These are phyloP conservation scores for Paramisgurnus dabryanus DNA, from an alignment of 2,113 vertebrate species.

Conservation along the genomic window DNA sequence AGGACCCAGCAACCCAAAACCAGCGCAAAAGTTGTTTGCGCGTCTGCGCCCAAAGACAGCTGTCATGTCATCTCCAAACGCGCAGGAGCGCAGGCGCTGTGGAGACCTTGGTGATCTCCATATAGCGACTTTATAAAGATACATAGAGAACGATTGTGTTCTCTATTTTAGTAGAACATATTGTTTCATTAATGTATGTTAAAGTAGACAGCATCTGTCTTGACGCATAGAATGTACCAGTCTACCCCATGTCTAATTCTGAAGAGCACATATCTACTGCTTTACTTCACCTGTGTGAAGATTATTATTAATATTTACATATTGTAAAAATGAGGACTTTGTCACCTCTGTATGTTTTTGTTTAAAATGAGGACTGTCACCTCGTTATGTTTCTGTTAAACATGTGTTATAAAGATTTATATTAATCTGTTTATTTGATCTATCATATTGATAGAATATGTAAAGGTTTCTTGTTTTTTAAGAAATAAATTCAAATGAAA, in stretches of 20 bases:
- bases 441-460: constrained; percentile 58
- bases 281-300: constrained; percentile 50
- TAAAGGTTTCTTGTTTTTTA: constrained; percentile 40
- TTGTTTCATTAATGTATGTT: constrained; percentile 15
- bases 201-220: constrained; percentile 32
- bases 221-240: constrained; percentile 60
- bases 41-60: background rate
- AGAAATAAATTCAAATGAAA: constrained; percentile 24
- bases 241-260: constrained; percentile 13
- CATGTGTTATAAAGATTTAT: constrained; percentile 12
- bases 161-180: background rate
- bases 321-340: constrained; percentile 47
- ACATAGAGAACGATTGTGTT: background rate
- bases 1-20: constrained; percentile 38
- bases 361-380: background rate
- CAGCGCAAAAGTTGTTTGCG: background rate
- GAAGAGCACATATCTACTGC: constrained; percentile 34
- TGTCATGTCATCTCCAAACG: background rate
- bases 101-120: constrained; percentile 70
- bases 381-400: constrained; percentile 25
- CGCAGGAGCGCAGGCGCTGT: constrained; percentile 42
- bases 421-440: background rate
- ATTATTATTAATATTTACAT: constrained; percentile 52
- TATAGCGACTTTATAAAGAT: background rate
- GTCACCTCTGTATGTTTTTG: constrained; percentile 28